Base-by-base conservation (phyloP, 2,888 invertebrate species). In the Sinopyrophorus schimmeli region DNA sequence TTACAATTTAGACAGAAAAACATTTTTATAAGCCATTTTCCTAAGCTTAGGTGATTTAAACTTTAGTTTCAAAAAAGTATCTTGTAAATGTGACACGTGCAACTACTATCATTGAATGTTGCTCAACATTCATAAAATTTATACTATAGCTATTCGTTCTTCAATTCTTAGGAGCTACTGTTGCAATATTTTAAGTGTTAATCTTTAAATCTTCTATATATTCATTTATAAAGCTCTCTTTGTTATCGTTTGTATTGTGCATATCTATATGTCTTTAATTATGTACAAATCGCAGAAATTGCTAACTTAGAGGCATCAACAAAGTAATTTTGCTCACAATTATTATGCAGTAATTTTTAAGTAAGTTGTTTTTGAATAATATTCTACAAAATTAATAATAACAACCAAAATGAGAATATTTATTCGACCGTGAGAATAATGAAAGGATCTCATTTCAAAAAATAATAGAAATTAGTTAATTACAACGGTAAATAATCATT, bases 211-310 rank as follows among this genome's bases (percentile, higher is more conserved):
- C 9, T 12, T 31, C 21, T 28, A 40, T 21, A 23, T 41, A 30
- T 41, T 39, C 16, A 28, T 31, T 17, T 6, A 41, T 43, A 27
- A 17, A 12, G 43, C 43, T 34, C 34, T 34, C 34, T 34, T 34
- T 31, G 26, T 39, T 47, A 47, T 47, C 47, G 21, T 39, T 47
- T 40, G 41, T 47, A 34, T 41, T 47, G 47, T 47, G 54, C 42
- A 49, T 43, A 53, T 48, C 48, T 53, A 41, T 53, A 53, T n/a
- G n/a, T n/a, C n/a, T 48, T 48, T 32, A 37, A 35, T 37, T 42
- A 39, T 51, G 34, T 46, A 49, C 46, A 49, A 38, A 53, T n/a
- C n/a, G n/a, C n/a, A n/a, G n/a, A n/a, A n/a, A n/a, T n/a, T n/a
- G n/a, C n/a, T n/a, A n/a, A n/a, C n/a, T n/a, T n/a, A n/a, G n/a